phyloP scores from a whole-genome alignment of 2,797 vertebrate species.

The Etheostoma nigrum region DNA sequence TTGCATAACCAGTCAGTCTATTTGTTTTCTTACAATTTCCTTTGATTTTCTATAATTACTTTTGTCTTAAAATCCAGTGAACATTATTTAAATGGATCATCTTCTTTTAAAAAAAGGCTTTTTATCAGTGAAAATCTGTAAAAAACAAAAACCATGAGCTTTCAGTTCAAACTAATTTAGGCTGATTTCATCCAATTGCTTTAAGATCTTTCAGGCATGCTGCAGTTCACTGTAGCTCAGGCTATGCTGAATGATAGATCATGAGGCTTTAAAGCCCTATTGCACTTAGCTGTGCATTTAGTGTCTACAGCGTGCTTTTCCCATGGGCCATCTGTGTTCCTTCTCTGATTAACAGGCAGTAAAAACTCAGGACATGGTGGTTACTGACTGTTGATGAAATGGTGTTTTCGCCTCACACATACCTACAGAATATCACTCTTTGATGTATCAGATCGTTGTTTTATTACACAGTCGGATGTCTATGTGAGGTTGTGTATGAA shows the following conservation, averaged over 20 bases:
- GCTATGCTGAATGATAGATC: constrained; percentile 71
- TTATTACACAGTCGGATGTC: constrained; percentile 57
- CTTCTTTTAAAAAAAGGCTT: not conserved
- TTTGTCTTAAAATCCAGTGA: constrained; percentile 1
- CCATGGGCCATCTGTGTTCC: constrained; percentile 68
- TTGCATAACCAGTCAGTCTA: not conserved
- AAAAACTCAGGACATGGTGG: constrained; percentile 55
- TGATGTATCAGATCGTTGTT: constrained; percentile 53
- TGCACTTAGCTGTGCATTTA: constrained; percentile 75
- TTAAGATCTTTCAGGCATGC: constrained; percentile 55
- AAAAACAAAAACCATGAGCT: constrained; percentile 35
- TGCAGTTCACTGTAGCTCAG: constrained; percentile 51
- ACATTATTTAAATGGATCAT: constrained; percentile 5
- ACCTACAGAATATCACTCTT: constrained; percentile 31
- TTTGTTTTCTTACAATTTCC: not conserved
- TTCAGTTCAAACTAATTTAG: constrained; percentile 56
- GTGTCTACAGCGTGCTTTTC: constrained; percentile 61
- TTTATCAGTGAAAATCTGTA: constrained; percentile 31
- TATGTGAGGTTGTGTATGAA: constrained; percentile 9
- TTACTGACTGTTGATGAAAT: constrained; percentile 48
- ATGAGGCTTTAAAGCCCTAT: constrained; percentile 62
- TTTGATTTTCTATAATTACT: not conserved
- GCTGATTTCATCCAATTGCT: constrained; percentile 56
- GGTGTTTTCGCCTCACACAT: constrained; percentile 33
- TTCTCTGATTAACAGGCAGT: constrained; percentile 75